Base-by-base conservation (phyloP, 1,140 invertebrate genomes). In the Drosophila pallidifrons region DNA sequence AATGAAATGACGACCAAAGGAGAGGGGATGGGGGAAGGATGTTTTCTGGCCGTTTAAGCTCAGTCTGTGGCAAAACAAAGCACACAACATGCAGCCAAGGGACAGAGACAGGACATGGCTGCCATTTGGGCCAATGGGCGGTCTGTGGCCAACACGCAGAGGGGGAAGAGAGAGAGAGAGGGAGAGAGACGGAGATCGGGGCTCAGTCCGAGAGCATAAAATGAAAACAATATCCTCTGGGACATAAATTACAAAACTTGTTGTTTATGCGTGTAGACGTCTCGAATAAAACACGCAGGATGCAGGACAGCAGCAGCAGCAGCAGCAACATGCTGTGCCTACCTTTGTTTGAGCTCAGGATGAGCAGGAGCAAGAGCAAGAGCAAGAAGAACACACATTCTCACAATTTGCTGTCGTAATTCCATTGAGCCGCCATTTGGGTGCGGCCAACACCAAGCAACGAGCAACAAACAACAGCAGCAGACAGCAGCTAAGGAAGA, bases 201-300 rank as follows among this genome's bases (percentile, higher is more conserved):
- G n/a, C 46, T 25, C 20, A 60, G 66, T 60, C 58, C 57, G 57
- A 64, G 41, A 64, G 41, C 63, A 77, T 74, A 69, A 77, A 77
- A 77, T 79, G 80, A 74, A 80, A 82, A 82, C 80, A 82, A 82
- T 82, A 82, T 82, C 80, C 75, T 64, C 57, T 58, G 77, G 80
- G 57, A 80, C 75, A 82, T 82, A 82, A 82, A 82, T 82, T 82
- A 82, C 80, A 80, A 82, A 82, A 82, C 57, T 80, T 79, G 77
- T 79, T 79, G 77, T 79, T 79, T 79, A 79, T 75, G 77, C 77
- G 67, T 76, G 72, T 79, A 76, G 77, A 76, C 77, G 73, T 79
- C 77, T 79, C 77, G 69, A 76, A 79, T 76, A 76, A 76, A 79
- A 57, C 77, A 79, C 77, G 63, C 67, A 75, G 76, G 71, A 67